Evolutionary conservation across 2,113 vertebrate genomes (phyloP).

Genomic region (Tachysurus fulvidraco): DNA sequence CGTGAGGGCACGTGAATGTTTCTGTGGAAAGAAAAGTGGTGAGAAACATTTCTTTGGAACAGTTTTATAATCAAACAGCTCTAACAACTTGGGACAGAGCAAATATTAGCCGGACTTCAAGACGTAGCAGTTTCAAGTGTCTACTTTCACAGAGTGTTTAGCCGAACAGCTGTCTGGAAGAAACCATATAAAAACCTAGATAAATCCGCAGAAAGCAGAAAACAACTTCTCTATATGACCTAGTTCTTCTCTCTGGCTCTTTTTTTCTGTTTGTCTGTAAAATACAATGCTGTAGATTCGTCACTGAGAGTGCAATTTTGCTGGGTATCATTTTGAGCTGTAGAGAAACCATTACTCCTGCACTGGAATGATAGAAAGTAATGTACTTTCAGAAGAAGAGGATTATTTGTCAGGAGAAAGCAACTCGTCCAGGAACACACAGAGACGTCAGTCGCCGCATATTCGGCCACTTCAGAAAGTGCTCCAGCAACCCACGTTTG

Average conservation of each 20-base stretch:
- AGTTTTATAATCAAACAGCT: constrained; percentile 3
- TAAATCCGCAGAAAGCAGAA: not conserved
- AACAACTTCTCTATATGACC: not conserved
- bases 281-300: constrained; percentile 4
- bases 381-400: not conserved
- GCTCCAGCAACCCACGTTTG: not conserved
- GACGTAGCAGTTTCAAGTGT: not conserved
- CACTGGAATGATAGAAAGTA: constrained; percentile 15
- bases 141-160: constrained; percentile 6
- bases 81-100: not conserved
- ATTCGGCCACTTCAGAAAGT: not conserved
- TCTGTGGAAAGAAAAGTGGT: not conserved
- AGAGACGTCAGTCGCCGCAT: not conserved
- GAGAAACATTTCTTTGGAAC: not conserved
- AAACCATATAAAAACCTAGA: not conserved
- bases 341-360: not conserved
- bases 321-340: not conserved
- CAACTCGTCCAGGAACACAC: not conserved
- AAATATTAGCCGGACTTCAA: constrained; percentile 1
- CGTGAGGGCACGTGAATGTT: not conserved
- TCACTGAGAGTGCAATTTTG: constrained; percentile 34
- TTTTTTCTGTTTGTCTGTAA: not conserved
- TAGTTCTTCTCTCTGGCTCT: not conserved
- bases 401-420: constrained; percentile 3
- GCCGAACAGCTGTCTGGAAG: not conserved